A percentile compares a stretch with the other conserved stretches of the same genome.
Conservation (phyloP, 2,113 vertebrate genomes). For the Tachysurus fulvidraco region DNA sequence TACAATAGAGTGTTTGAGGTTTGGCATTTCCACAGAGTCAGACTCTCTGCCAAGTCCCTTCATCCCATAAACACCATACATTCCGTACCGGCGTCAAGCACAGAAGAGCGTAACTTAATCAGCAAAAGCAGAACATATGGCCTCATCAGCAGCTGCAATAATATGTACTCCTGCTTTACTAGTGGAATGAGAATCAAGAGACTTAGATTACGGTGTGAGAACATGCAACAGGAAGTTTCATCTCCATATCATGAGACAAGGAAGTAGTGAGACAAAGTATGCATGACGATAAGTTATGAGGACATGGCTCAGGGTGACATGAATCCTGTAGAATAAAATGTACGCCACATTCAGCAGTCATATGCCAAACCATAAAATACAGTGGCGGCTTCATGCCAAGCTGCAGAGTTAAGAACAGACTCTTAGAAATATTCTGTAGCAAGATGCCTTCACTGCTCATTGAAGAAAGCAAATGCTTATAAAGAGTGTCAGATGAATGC, state of each 20-base stretch:
- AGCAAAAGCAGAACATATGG: constrained; percentile 60
- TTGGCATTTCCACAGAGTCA: constrained; percentile 33
- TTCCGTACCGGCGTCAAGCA: constrained; percentile 47
- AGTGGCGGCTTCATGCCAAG: not conserved
- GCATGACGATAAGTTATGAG: constrained; percentile 32
- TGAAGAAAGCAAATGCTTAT: constrained; percentile 1
- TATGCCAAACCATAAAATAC: constrained; percentile 5
- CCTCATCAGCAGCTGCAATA: constrained; percentile 55
- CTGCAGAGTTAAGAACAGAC: not conserved
- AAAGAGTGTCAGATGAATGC: constrained; percentile 7
- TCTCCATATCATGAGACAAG: constrained; percentile 27
- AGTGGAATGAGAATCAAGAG: constrained; percentile 46
- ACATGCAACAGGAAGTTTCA: constrained; percentile 34
- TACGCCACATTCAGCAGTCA: not conserved
- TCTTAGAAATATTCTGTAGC: not conserved
- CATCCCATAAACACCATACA: constrained; percentile 52
- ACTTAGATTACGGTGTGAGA: constrained; percentile 45
- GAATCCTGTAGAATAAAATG: not conserved
- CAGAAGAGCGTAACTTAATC: constrained; percentile 48
- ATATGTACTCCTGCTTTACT: constrained; percentile 45
- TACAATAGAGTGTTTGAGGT: constrained; percentile 27
- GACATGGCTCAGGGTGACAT: constrained; percentile 34
- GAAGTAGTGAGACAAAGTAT: constrained; percentile 16
- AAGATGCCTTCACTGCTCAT: not conserved
- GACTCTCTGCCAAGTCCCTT: constrained; percentile 44